Evolutionary conservation across 2,113 vertebrate genomes (phyloP).

Genomic region (Dromas ardeola): DNA sequence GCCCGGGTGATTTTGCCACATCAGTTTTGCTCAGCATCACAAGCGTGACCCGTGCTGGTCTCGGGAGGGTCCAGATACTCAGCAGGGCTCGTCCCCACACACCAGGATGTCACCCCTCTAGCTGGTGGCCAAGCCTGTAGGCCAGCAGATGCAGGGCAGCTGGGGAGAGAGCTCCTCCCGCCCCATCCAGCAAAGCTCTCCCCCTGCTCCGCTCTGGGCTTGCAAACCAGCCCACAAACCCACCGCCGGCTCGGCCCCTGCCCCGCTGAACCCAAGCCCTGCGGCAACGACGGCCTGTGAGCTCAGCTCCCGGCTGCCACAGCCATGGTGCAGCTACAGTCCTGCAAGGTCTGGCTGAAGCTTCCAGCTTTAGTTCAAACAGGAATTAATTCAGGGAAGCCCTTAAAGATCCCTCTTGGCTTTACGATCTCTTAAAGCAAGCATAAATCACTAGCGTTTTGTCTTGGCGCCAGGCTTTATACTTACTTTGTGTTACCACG

Average conservation of each 20-base stretch:
- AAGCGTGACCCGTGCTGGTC: neutral
- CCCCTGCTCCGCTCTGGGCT: neutral
- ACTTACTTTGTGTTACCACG: neutral
- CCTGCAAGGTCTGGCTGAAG: neutral
- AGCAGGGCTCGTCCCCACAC: neutral
- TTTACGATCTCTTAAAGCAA: neutral
- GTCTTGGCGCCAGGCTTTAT: neutral
- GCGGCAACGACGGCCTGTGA: fast-evolving
- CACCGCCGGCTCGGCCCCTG: fast-evolving
- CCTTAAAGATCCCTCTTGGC: neutral
- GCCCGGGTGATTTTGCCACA: fast-evolving
- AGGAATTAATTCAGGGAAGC: neutral
- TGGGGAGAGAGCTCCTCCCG: neutral
- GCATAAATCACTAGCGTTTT: neutral
- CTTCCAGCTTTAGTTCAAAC: neutral
- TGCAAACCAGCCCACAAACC: neutral
- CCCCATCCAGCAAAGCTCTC: neutral
- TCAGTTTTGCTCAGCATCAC: neutral
- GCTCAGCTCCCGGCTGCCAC: neutral
- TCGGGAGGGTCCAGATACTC: neutral
- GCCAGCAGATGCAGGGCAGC: neutral
- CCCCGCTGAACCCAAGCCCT: neutral
- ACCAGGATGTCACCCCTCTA: neutral
- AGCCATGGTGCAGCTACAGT: neutral
- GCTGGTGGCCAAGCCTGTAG: neutral